Base-by-base conservation (phyloP, 2,888 invertebrate genomes). In the Macrosiphum euphorbiae region DNA sequence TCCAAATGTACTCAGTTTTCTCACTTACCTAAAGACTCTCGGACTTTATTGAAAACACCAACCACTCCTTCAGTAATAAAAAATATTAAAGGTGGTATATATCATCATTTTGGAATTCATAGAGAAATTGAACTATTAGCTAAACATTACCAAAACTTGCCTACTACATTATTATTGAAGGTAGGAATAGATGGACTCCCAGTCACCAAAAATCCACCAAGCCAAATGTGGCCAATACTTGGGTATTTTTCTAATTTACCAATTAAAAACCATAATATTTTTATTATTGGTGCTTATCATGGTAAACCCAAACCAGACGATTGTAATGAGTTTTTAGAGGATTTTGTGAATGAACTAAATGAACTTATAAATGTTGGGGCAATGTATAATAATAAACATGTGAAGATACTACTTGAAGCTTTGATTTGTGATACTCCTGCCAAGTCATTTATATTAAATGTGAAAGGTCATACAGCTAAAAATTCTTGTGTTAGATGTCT, bases 401-500 rank as follows among this genome's bases (percentile, higher is more conserved):
- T 61, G 28, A 61, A 41, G 10, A 24, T 88, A n/a, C 20, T 35
- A 58, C 52, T 94, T 24, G 28, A 87, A 67, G 92, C 90, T 28
- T 28, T 94, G 55, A 86, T 94, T 35, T 94, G 94, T 92, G 94
- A 94, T 89, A 44, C 92, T 10, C 52, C 52, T 52, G 52, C 52
- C 16, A 94, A 94, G 78, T 67, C 94, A 58, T 94, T 61, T 94
- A 87, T 94, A 58, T 47, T 94, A 28, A 92, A 90, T 90, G n/a
- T 94, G 1, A 93, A 93, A 86, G 94, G 94, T 16, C 94, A 94
- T 67, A 78, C 92, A 41, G 94, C 94, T 24, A 94, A 92, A 87
- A 91, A 61, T 88, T 91, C 87, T 26, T 95, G 95, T 67, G 92
- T 94, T n/a, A 95, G 95, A 91, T 95, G 95, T 94, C 92, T 52